Conservation (phyloP, 2,797 vertebrate species). For the Cryptoblepharus egeriae region DNA sequence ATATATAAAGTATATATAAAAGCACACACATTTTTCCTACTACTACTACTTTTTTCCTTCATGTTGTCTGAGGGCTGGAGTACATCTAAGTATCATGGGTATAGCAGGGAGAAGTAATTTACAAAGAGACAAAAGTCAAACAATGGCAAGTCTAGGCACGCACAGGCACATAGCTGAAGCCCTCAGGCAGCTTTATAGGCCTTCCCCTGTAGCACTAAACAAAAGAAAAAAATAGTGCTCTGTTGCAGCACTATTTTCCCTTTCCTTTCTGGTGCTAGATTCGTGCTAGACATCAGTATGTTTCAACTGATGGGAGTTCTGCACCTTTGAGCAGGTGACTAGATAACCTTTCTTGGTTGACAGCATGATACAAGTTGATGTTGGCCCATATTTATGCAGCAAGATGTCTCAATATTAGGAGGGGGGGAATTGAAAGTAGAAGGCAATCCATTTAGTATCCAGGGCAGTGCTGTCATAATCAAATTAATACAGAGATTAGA, state of each 20-base stretch:
- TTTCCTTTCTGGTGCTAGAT: neutral
- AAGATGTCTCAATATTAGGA: neutral
- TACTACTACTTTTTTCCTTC: neutral
- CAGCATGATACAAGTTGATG: neutral
- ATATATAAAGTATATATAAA: too few relatives aligned
- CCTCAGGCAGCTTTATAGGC: neutral
- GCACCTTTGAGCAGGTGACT: neutral
- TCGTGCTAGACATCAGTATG: neutral
- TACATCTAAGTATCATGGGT: neutral
- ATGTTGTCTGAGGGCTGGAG: too few relatives aligned
- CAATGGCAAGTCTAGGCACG: neutral
- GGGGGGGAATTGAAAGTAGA: neutral
- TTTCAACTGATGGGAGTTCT: neutral
- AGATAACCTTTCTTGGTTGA: neutral
- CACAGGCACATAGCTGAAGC: neutral
- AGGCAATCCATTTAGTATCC: neutral
- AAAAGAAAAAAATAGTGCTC: neutral
- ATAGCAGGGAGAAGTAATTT: neutral
- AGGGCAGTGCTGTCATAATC: neutral
- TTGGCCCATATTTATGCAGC: neutral
- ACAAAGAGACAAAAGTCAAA: neutral
- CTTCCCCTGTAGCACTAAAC: neutral
- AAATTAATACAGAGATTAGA: neutral
- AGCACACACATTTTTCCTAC: too few relatives aligned
- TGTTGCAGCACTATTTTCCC: neutral